Evolutionary conservation across 2,113 vertebrate species (phyloP).

Genomic region (Megaceryle torquata): DNA sequence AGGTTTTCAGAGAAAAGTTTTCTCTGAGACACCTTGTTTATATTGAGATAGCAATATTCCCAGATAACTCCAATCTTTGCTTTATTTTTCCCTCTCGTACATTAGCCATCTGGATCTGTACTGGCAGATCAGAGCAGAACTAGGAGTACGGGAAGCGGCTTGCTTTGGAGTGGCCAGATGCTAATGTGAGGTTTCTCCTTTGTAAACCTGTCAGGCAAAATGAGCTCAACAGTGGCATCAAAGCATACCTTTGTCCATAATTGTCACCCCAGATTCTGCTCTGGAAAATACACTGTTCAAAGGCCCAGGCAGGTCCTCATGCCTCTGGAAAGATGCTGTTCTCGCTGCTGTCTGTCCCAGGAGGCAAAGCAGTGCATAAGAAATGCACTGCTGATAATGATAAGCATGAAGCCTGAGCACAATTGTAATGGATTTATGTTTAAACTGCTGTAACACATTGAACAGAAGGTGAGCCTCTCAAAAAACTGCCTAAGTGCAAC

Average conservation of each 20-base stretch:
- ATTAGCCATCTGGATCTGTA: not conserved
- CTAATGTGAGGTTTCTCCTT: not conserved
- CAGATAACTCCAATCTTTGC: not conserved
- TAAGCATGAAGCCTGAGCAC: not conserved
- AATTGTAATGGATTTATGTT: not conserved
- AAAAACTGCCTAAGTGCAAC: not conserved
- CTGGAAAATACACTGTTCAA: not conserved
- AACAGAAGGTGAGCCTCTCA: not conserved
- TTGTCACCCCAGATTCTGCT: not conserved
- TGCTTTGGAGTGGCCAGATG: not conserved
- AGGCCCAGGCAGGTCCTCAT: not conserved
- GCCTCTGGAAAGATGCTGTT: not conserved
- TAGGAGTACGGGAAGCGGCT: not conserved
- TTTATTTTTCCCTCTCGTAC: not conserved
- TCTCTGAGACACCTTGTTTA: not conserved
- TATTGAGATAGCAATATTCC: not conserved
- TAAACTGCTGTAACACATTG: not conserved
- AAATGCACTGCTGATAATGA: not conserved
- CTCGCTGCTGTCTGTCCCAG: not conserved
- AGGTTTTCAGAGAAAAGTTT: not conserved
- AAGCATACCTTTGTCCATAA: not conserved
- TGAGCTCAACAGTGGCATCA: not conserved
- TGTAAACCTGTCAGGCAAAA: not conserved
- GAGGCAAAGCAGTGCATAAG: not conserved
- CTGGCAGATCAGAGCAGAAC: not conserved